Conservation (phyloP, 2,797 vertebrate genomes). For the Rhinella marina region DNA sequence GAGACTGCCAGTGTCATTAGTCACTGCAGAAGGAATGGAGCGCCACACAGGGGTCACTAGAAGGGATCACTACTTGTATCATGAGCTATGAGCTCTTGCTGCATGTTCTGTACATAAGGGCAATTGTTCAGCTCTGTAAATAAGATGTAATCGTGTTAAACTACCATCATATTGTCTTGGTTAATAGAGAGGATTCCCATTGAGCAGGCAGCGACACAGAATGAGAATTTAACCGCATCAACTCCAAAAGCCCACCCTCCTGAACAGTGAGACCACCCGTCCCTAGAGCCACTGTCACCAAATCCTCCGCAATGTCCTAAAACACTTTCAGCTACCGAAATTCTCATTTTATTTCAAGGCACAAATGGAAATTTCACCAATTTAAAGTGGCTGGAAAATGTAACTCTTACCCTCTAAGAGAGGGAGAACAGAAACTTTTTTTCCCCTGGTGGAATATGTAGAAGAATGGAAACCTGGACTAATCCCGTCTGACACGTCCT, state of each 20-base stretch:
- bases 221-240: not conserved
- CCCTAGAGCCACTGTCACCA: too few species aligned
- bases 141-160: too few species aligned
- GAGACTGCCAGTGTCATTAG: too few species aligned
- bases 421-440: slow-evolving; percentile 8
- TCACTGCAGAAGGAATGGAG: not conserved
- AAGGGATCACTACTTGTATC: not conserved
- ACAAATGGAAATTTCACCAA: slow-evolving; percentile 65
- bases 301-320: too few species aligned
- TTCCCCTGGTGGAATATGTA: slow-evolving; percentile 4
- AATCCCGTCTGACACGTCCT: not conserved
- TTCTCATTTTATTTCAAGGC: slow-evolving; percentile 6
- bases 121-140: not conserved
- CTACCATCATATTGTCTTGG: too few species aligned
- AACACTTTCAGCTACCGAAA: too few species aligned
- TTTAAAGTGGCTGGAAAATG: slow-evolving; percentile 66
- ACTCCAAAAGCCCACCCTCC: slow-evolving; percentile 49
- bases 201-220: too few species aligned
- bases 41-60: not conserved
- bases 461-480: slow-evolving; percentile 61
- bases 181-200: too few species aligned
- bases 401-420: slow-evolving; percentile 54
- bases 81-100: not conserved
- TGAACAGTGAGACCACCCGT: slow-evolving; percentile 29
- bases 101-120: too few species aligned